A percentile compares a stretch with the other conserved stretches of the same genome.
Evolutionary conservation across 2,888 invertebrate species (phyloP).

Genomic region (Lymantria dispar): DNA sequence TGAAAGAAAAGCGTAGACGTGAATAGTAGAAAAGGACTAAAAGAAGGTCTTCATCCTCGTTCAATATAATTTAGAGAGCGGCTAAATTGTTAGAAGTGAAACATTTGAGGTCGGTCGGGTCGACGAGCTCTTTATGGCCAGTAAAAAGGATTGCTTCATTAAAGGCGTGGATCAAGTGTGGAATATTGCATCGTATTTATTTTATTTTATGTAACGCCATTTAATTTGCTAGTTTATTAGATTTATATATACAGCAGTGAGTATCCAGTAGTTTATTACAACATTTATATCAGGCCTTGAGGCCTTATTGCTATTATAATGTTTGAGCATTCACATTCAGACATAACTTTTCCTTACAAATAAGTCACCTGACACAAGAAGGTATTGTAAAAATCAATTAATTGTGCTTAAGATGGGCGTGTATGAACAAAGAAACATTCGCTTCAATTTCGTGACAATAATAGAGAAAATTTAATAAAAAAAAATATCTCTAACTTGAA

Average conservation of each 20-base stretch:
- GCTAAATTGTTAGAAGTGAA: conserved; percentile 21
- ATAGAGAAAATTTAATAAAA: no score
- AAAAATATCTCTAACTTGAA: no score
- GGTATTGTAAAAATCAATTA: no score
- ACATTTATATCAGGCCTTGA: neutral
- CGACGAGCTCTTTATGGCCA: conserved; percentile 47
- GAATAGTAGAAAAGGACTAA: neutral
- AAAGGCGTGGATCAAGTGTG: conserved; percentile 41
- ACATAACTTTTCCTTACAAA: no score
- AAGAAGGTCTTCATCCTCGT: neutral
- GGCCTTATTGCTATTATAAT: no score
- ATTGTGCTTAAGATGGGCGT: no score
- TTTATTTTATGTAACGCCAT: conserved; percentile 15
- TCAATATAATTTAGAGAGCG: conserved; percentile 5
- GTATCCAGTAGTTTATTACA: neutral
- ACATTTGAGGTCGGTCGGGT: conserved; percentile 32
- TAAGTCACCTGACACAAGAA: no score
- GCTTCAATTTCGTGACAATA: no score
- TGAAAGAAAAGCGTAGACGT: no score
- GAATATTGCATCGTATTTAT: conserved; percentile 42
- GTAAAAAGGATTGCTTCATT: conserved; percentile 64
- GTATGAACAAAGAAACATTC: no score
- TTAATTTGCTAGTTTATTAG: conserved; percentile 16
- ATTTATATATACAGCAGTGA: neutral
- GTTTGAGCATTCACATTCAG: no score